A percentile compares a stretch with the other conserved stretches of the same genome.
These are phyloP conservation scores for Stictonetta naevosa DNA, from an alignment of 2,113 vertebrate species.

Conservation along the genomic window DNA sequence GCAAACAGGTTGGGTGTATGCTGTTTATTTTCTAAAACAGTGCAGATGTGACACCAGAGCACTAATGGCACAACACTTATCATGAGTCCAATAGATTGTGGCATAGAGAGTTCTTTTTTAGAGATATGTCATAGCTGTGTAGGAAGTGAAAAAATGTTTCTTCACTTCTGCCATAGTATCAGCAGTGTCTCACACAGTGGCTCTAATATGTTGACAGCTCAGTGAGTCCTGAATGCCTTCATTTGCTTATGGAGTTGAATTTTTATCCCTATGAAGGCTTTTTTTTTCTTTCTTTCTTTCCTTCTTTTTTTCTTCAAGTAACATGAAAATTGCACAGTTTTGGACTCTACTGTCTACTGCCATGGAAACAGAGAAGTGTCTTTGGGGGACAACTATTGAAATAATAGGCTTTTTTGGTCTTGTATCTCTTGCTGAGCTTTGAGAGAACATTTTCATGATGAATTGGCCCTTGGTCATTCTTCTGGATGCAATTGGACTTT, in stretches of 20 bases:
- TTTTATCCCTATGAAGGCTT: background rate
- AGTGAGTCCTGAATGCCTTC: background rate
- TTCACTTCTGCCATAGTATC: conserved; percentile 53
- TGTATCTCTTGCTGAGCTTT: background rate
- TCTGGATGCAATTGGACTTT: background rate
- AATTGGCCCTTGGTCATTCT: background rate
- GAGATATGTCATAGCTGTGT: conserved; percentile 39
- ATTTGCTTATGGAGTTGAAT: background rate
- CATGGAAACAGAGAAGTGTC: background rate
- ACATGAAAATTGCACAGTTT: background rate
- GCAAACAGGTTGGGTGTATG: background rate
- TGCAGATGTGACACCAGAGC: conserved; percentile 13
- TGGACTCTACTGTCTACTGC: background rate
- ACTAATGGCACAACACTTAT: background rate
- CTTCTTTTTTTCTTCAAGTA: background rate
- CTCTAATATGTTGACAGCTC: conserved; percentile 40
- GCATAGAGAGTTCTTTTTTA: conserved; percentile 26
- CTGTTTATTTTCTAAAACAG: background rate
- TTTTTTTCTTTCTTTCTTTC: background rate
- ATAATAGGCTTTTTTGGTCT: background rate
- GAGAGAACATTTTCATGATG: background rate
- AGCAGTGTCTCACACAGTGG: conserved; percentile 53
- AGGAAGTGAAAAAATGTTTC: conserved; percentile 62
- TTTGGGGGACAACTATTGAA: background rate
- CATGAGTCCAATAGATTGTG: conserved; percentile 41